Evolutionary conservation across 2,888 invertebrate species (phyloP), one percentile per base, ranked within the genome.

Genomic region (Zaprionus lineosus): DNA sequence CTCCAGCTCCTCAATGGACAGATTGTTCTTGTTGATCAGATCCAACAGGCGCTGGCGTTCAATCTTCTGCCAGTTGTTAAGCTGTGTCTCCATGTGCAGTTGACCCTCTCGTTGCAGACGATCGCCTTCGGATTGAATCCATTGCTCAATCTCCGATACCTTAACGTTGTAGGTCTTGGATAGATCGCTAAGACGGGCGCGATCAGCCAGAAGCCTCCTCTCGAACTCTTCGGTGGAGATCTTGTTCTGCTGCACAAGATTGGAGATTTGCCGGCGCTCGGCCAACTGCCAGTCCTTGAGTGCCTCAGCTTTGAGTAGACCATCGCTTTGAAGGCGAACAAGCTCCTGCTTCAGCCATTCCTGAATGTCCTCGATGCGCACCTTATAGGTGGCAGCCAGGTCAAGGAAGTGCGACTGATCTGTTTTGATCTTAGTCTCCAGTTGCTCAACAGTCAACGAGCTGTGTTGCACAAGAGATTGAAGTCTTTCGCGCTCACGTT

Each of bases 271-370:
- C 16, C 77, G 62, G 1, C 88, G 84, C 50, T 89, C 88, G 0
- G 77, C 64, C 37, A 82, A 65, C 34, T 89, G 90, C 89, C 89
- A 89, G 26, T 86, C 88, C 41, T 88, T 79, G 0, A 89, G 61
- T n/a, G 89, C 84, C 18, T 88, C 89, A 0, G 78, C 76, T 51
- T 87, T 88, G 5, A 89, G 59, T 1, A 89, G 62, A 5, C 89
- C 89, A 37, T 89, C 83, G 14, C 75, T 77, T 29, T 89, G 86
- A 31, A 89, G 46, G 0, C 88, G 84, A 43, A 74, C 2, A 2
- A 89, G 56, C 48, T 89, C 89, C 44, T 86, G 78, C 37, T 88
- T 88, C 3, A 90, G 56, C 88, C 89, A 89, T 0, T 88, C 86
- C 56, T 89, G 86, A 1, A 89, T 82, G 39, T 89, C 88, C 9